Percentiles rank a stretch among this genome's conserved stretches.
These are phyloP conservation scores for Eidolon helvum DNA, from an alignment of 2,113 vertebrate genomes.

Conservation along the genomic window DNA sequence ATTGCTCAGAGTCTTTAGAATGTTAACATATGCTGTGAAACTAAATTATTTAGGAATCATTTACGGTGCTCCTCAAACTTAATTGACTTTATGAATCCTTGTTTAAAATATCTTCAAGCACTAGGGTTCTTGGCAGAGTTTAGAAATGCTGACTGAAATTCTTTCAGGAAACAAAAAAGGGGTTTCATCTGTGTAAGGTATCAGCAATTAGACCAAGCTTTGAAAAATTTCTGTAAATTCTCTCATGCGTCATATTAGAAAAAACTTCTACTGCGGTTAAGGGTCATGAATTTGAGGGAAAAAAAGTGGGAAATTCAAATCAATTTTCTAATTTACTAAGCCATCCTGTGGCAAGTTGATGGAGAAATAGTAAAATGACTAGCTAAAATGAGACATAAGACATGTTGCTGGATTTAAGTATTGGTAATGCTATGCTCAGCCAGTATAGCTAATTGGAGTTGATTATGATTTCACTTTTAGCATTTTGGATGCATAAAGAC, in stretches of 20 bases:
- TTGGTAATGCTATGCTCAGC: background rate
- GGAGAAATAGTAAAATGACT: background rate
- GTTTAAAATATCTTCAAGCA: constrained; percentile 13
- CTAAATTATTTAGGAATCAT: constrained; percentile 52
- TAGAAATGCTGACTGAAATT: constrained; percentile 32
- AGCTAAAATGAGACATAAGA: background rate
- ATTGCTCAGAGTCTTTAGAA: background rate
- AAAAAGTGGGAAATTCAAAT: constrained; percentile 38
- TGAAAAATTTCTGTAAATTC: background rate
- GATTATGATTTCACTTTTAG: background rate
- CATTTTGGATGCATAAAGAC: background rate
- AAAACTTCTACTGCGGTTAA: background rate
- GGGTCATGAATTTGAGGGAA: constrained; percentile 36
- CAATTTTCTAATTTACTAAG: constrained; percentile 50
- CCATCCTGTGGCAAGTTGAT: background rate
- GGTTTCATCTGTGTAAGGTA: background rate
- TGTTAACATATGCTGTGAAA: background rate
- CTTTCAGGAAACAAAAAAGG: background rate
- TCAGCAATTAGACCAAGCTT: background rate
- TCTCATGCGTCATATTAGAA: background rate
- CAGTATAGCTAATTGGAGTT: background rate
- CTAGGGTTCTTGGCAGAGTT: background rate
- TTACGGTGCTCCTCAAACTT: background rate
- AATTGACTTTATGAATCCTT: background rate
- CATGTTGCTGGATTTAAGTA: background rate